Base-by-base conservation (phyloP, 2,888 invertebrate genomes). In the Tanytarsus gracilentus region DNA sequence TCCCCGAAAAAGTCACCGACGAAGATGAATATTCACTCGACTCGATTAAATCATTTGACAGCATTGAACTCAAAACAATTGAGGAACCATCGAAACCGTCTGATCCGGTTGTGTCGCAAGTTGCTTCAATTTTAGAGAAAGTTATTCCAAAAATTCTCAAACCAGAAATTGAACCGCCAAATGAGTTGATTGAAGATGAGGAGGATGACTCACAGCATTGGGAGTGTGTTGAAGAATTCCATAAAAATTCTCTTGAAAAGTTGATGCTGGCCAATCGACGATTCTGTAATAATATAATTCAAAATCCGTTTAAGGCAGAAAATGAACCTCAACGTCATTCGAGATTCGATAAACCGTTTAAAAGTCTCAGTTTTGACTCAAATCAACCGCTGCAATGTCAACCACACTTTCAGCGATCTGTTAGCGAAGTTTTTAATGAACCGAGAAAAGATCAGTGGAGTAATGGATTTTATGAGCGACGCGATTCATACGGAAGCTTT, bases 141-240 rank as follows among this genome's bases (percentile, higher is more conserved):
- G 40, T 40, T 4, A 40, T 40, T 26, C 16, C 51, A 30, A 14
- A 14, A 6, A 51, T 29, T 16, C 5, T 51, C 27, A 51, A 29
- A 26, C 27, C 3, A 6, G 51, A 30, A 30, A 11, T 9, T 5
- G 40, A n/a, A 18, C 51, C 30, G 9, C 14, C 11, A 29, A 51
- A 11, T 16, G 25, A 26, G 11, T 9, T 29, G 18, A 51, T 29
- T 51, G 9, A 27, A 4, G 50, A 50, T n/a, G 53, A 53, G 4
- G 53, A 53, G 14, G 33, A 53, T 11, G 53, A 53, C 14, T n/a
- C 26, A 33, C 18, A n/a, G 25, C 25, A 29, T n/a, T 26, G 53
- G 18, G 53, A 53, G 18, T 21, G 33, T 53, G 53, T 53, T 11
- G 33, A 33, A 25, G 53, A 53, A 5, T 53, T 53, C 21, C 53